phyloP scores from a whole-genome alignment of 2,113 vertebrate genomes.

The Aptenodytes patagonicus region DNA sequence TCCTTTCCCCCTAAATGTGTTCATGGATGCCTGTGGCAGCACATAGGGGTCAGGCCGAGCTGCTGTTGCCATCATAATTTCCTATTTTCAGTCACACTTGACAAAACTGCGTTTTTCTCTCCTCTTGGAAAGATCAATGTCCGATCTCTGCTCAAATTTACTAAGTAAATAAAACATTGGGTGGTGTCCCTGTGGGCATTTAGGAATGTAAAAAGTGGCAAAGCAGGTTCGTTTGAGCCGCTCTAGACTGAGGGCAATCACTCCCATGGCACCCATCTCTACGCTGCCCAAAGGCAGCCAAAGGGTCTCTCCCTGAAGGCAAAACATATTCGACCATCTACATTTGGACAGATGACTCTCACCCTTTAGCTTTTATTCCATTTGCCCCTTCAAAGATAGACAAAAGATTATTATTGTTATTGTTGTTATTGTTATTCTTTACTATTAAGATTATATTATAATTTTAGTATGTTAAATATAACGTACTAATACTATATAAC shows the following conservation, averaged over 20 bases:
- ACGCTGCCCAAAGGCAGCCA: neutral
- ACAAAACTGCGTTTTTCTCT: neutral
- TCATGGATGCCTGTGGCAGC: neutral
- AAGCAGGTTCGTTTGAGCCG: neutral
- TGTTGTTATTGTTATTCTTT: neutral
- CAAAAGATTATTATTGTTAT: neutral
- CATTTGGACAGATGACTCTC: neutral
- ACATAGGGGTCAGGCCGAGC: neutral
- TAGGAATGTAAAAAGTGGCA: neutral
- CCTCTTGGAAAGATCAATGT: neutral
- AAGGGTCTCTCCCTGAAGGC: neutral
- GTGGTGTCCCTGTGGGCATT: neutral
- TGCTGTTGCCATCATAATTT: neutral
- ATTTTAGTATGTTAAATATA: neutral
- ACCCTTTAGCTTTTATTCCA: neutral
- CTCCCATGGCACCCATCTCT: neutral
- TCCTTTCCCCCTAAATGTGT: neutral
- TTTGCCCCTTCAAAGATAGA: neutral
- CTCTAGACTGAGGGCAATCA: neutral
- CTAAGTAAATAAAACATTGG: neutral
- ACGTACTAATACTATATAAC: neutral
- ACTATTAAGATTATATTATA: neutral
- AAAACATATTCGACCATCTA: neutral
- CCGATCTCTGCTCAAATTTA: neutral
- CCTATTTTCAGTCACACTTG: neutral